Percentiles rank a stretch among this genome's conserved stretches.
phyloP scores from a whole-genome alignment of 2,113 vertebrate genomes.

The Probosciger aterrimus region DNA sequence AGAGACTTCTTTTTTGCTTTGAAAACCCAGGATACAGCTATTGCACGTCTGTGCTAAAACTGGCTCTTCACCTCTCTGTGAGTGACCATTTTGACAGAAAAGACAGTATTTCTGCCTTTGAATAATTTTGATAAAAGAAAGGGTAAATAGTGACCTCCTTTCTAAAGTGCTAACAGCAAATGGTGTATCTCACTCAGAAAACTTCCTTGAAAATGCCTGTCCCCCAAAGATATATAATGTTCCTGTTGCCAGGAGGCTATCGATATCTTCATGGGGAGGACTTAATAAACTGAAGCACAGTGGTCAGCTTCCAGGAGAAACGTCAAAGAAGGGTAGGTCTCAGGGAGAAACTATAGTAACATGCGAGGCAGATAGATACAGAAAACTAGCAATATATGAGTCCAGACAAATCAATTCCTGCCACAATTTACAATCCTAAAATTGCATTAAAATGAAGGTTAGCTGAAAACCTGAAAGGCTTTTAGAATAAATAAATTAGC shows the following conservation, averaged over 20 bases:
- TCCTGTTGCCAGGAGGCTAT: slow-evolving; percentile 33
- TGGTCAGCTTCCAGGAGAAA: slow-evolving; percentile 34
- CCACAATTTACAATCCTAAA: background rate
- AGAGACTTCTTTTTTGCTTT: background rate
- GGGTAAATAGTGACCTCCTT: background rate
- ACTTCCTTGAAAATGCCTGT: background rate
- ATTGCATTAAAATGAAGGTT: background rate
- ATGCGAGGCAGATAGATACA: background rate
- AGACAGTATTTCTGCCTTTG: background rate
- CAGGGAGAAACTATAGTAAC: slow-evolving; percentile 22
- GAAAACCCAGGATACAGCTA: background rate
- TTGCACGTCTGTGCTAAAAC: background rate
- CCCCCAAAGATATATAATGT: background rate
- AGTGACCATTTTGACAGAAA: background rate
- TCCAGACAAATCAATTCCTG: slow-evolving; percentile 35
- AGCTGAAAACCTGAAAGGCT: background rate
- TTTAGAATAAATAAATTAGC: background rate
- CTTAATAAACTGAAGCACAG: slow-evolving; percentile 31
- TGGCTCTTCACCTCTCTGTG: background rate
- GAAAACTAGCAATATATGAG: background rate
- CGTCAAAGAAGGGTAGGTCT: slow-evolving; percentile 15
- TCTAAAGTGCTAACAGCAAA: background rate
- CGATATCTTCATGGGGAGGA: slow-evolving; percentile 30
- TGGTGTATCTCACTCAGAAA: background rate
- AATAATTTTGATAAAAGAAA: background rate